These are phyloP conservation scores for Oncorhynchus gorbuscha DNA, from an alignment of 2,113 vertebrate genomes.

Conservation along the genomic window DNA sequence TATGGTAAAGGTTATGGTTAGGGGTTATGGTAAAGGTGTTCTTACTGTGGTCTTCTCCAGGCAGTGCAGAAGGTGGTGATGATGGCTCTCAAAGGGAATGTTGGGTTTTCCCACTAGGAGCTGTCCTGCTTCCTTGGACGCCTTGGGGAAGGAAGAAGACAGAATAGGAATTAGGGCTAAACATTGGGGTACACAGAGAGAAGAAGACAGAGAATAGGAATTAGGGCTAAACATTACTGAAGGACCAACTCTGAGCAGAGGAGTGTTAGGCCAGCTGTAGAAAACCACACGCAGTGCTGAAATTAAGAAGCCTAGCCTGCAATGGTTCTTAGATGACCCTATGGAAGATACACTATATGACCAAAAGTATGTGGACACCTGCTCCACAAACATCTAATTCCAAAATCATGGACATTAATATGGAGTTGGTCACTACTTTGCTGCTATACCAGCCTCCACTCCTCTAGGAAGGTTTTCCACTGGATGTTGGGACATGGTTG, in stretches of 20 bases:
- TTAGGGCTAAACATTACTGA: constrained; percentile 4
- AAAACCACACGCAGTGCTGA: constrained; percentile 42
- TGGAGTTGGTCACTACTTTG: too few species aligned
- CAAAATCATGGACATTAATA: too few species aligned
- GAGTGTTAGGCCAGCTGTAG: constrained; percentile 12
- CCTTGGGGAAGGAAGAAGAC: constrained; percentile 63
- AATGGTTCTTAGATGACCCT: constrained; percentile 58
- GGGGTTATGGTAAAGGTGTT: constrained; percentile 9
- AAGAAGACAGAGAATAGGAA: constrained; percentile 24
- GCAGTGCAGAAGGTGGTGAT: constrained; percentile 97
- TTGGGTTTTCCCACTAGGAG: constrained; percentile 85
- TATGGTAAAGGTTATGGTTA: not conserved
- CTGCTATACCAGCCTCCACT: too few species aligned
- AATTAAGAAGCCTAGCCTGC: constrained; percentile 2
- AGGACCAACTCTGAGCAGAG: constrained; percentile 11
- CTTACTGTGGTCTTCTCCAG: constrained; percentile 99
- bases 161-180: too few species aligned
- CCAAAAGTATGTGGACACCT: too few species aligned
- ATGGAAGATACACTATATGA: constrained; percentile 40
- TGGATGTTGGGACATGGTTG: too few species aligned
- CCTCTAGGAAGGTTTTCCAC: too few species aligned
- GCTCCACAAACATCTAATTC: too few species aligned
- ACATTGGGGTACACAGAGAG: constrained; percentile 57
- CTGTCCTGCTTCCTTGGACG: constrained; percentile 88
- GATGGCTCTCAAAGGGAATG: constrained; percentile 93